A percentile compares a stretch with the other conserved stretches of the same genome.
Evolutionary conservation across 2,888 invertebrate genomes (phyloP).

Genomic region (Sturmia bella): DNA sequence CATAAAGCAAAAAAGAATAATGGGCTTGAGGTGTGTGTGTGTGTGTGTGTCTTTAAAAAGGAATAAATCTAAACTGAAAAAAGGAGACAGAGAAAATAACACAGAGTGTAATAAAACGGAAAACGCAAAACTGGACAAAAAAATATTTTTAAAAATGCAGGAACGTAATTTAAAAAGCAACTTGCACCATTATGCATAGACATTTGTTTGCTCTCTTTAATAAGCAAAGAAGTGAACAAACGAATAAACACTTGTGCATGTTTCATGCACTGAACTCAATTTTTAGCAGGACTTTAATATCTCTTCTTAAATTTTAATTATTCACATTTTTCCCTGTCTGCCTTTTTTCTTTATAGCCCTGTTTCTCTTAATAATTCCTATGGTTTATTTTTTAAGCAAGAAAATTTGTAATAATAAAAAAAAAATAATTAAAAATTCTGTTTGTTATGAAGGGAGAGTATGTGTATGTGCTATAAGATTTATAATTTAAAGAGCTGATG

Average conservation of each 20-base stretch:
- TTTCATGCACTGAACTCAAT: neutral
- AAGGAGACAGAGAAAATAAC: too few relatives aligned
- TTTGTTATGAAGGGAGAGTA: too few relatives aligned
- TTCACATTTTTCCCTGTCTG: neutral
- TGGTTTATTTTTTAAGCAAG: neutral
- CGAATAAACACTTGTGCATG: neutral
- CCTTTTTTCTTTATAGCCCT: neutral
- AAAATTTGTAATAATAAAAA: constrained; percentile 15
- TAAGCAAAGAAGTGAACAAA: too few relatives aligned
- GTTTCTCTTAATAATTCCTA: neutral
- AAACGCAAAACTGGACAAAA: constrained; percentile 18
- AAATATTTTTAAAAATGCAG: neutral
- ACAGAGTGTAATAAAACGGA: constrained; percentile 19
- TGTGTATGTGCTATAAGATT: too few relatives aligned
- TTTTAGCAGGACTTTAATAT: constrained; percentile 22
- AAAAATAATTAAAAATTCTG: too few relatives aligned
- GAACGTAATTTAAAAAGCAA: constrained; percentile 24
- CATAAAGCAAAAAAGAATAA: neutral
- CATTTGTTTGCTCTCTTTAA: too few relatives aligned
- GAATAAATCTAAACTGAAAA: too few relatives aligned
- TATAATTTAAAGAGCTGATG: too few relatives aligned
- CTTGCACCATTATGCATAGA: constrained; percentile 14
- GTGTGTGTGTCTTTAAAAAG: too few relatives aligned
- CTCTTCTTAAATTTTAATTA: constrained; percentile 19
- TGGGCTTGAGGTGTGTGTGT: too few relatives aligned